A percentile compares a stretch with the other conserved stretches of the same genome.
Evolutionary conservation across 2,888 invertebrate species (phyloP).

Genomic region (Sepiola atlantica): DNA sequence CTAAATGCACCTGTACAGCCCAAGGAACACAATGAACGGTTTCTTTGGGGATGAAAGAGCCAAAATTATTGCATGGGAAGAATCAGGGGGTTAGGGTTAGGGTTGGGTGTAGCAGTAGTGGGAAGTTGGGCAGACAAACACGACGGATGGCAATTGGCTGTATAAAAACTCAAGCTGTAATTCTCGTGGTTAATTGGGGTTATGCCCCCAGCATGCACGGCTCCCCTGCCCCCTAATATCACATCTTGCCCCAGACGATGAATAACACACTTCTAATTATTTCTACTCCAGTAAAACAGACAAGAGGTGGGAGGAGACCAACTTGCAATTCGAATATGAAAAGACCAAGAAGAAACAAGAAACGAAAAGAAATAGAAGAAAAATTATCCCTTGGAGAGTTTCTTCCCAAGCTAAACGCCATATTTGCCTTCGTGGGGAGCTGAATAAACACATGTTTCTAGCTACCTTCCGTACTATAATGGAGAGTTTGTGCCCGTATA

Average conservation of each 20-base stretch:
- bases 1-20: background rate
- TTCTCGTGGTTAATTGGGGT: background rate
- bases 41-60: background rate
- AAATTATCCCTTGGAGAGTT: background rate
- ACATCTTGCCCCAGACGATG: background rate
- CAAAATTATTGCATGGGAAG: background rate
- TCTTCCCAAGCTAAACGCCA: background rate
- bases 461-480: too few relatives aligned
- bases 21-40: background rate
- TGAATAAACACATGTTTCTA: too few relatives aligned
- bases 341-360: background rate
- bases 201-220: background rate
- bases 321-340: background rate
- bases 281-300: background rate
- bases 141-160: background rate
- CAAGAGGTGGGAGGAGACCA: background rate
- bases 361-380: background rate
- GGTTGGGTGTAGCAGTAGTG: background rate
- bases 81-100: background rate
- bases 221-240: background rate
- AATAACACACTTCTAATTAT: slow-evolving; percentile 32
- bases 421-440: too few relatives aligned
- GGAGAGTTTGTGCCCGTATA: too few relatives aligned
- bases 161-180: background rate
- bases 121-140: background rate